Conservation (phyloP, 2,888 invertebrate genomes). For the Resseliella maxima region DNA sequence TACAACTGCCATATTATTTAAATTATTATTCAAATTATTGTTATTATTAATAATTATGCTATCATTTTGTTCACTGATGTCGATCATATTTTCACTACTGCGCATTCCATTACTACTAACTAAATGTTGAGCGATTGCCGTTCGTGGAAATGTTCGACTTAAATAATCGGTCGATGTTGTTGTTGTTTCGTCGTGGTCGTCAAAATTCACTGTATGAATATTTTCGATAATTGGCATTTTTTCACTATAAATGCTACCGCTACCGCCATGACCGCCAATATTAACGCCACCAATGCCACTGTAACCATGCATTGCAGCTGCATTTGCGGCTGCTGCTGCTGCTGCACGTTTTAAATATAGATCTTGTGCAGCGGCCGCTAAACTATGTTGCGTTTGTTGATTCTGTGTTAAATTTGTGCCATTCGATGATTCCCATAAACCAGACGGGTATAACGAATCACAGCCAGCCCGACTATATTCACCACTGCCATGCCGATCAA, state of each 20-base stretch:
- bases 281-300: slow-evolving; percentile 68
- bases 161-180: slow-evolving; percentile 68
- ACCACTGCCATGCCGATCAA: slow-evolving; percentile 75
- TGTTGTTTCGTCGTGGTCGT: slow-evolving; percentile 64
- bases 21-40: slow-evolving; percentile 63
- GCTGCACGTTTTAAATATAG: slow-evolving; percentile 72
- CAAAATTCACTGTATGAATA: slow-evolving; percentile 63
- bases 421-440: slow-evolving; percentile 79
- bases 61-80: slow-evolving; percentile 58
- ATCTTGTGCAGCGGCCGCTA: slow-evolving; percentile 62
- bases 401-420: slow-evolving; percentile 63
- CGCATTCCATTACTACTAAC: slow-evolving; percentile 19
- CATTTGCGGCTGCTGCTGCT: slow-evolving; percentile 71
- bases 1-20: slow-evolving; percentile 59
- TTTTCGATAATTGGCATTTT: slow-evolving; percentile 80
- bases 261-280: too few relatives aligned
- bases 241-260: slow-evolving; percentile 73
- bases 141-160: slow-evolving; percentile 73
- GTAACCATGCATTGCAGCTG: slow-evolving; percentile 69
- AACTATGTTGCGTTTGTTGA: slow-evolving; percentile 60
- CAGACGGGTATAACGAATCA: slow-evolving; percentile 82
- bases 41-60: slow-evolving; percentile 63
- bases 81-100: slow-evolving; percentile 58
- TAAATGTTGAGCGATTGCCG: slow-evolving; percentile 64
- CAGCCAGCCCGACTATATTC: slow-evolving; percentile 81